Evolutionary conservation across 2,888 invertebrate species (phyloP).

Genomic region (Caenorhabditis afra): DNA sequence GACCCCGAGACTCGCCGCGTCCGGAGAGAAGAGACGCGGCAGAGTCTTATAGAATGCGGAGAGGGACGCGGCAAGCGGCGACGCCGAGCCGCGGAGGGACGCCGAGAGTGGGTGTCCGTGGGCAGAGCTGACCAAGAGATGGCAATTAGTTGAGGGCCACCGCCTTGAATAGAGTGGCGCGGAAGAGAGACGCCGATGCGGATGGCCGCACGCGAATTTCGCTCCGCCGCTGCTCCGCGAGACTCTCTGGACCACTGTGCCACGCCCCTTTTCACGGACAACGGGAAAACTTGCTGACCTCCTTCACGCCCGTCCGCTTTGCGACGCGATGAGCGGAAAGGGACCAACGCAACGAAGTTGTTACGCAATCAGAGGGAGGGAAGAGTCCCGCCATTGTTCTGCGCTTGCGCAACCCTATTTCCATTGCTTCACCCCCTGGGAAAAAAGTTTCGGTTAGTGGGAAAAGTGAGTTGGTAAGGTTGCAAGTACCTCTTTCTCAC

Average conservation of each 20-base stretch:
- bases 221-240: slow-evolving; percentile 8
- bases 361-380: slow-evolving; percentile 58
- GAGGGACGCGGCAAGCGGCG: slow-evolving; percentile 19
- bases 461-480: slow-evolving; percentile 8
- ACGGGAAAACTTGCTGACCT: slow-evolving; percentile 50
- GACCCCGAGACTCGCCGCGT: slow-evolving; percentile 43
- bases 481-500: slow-evolving; percentile 7
- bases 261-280: slow-evolving; percentile 32
- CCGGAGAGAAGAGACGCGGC: slow-evolving; percentile 35
- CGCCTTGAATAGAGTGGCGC: slow-evolving; percentile 47
- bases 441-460: slow-evolving; percentile 13
- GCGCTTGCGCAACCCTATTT: slow-evolving; percentile 35
- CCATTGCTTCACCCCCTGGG: slow-evolving; percentile 16
- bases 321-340: slow-evolving; percentile 36
- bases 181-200: slow-evolving; percentile 24
- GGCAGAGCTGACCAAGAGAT: slow-evolving; percentile 21
- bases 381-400: slow-evolving; percentile 25
- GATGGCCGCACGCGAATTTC: slow-evolving; percentile 29
- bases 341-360: slow-evolving; percentile 15
- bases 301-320: slow-evolving; percentile 29
- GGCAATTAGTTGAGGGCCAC: slow-evolving; percentile 40
- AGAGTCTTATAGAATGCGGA: slow-evolving; percentile 25
- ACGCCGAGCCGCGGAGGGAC: slow-evolving; percentile 37
- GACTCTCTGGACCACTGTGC: slow-evolving; percentile 23
- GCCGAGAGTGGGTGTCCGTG: slow-evolving; percentile 26